Conservation (phyloP, 2,113 vertebrate species). For the Echinops telfairi region DNA sequence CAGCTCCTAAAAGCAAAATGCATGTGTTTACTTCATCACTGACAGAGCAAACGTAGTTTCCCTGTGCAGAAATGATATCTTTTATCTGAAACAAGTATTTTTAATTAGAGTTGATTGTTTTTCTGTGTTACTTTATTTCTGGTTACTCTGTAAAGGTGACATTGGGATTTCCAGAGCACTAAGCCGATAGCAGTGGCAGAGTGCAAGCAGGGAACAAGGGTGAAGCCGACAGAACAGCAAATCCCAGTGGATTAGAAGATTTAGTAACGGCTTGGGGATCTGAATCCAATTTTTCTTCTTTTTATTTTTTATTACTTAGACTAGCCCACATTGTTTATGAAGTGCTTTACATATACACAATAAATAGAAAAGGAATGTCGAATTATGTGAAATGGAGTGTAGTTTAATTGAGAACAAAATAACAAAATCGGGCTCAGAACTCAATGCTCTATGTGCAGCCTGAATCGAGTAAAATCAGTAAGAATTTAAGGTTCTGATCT, state of each 20-base stretch:
- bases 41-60: not conserved
- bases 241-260: conserved; percentile 54
- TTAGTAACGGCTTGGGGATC: conserved; percentile 61
- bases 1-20: not conserved
- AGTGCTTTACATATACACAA: not conserved
- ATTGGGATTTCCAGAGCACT: not conserved
- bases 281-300: not conserved
- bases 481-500: conserved; percentile 3
- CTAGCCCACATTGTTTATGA: conserved; percentile 22
- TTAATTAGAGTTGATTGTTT: not conserved
- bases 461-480: not conserved
- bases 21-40: not conserved
- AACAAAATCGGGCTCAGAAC: not conserved
- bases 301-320: conserved; percentile 21
- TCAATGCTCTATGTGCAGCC: not conserved
- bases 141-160: not conserved
- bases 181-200: not conserved
- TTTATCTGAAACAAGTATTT: conserved; percentile 36
- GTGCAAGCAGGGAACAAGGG: not conserved
- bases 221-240: not conserved
- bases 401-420: not conserved
- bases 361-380: conserved; percentile 23
- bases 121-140: not conserved
- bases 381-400: not conserved
- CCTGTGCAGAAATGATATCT: not conserved